Percentiles rank a stretch among this genome's conserved stretches.
phyloP scores from a whole-genome alignment of 2,888 invertebrate species.

The Boloria euphrosyne region DNA sequence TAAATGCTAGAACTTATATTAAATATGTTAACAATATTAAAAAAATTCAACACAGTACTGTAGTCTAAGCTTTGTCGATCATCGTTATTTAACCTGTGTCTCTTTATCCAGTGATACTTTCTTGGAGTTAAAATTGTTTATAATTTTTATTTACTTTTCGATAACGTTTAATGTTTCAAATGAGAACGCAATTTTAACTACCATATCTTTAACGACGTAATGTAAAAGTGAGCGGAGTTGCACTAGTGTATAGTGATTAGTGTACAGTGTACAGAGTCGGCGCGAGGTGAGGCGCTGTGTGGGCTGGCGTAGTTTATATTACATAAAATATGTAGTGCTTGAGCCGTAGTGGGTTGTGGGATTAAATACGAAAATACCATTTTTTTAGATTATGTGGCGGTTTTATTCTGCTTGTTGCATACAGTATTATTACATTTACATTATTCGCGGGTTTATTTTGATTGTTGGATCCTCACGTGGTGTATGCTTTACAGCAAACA shows the following conservation, averaged over 20 bases:
- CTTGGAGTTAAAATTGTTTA: background rate
- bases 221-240: background rate
- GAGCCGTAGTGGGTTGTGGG: too few species aligned
- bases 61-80: conserved; percentile 30
- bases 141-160: background rate
- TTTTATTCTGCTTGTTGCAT: too few species aligned
- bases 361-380: too few species aligned
- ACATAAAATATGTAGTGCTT: too few species aligned
- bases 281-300: conserved; percentile 13
- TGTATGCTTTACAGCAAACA: too few species aligned
- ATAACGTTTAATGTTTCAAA: background rate
- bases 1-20: too few species aligned
- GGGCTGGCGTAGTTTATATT: too few species aligned
- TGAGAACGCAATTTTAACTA: background rate
- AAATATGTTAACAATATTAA: too few species aligned
- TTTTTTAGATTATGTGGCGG: too few species aligned
- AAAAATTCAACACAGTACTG: background rate
- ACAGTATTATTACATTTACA: too few species aligned
- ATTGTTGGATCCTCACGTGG: too few species aligned
- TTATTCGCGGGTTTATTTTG: too few species aligned
- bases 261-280: background rate
- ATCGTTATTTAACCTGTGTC: conserved; percentile 9
- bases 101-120: conserved; percentile 1
- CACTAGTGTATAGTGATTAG: background rate
- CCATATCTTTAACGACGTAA: background rate